Conservation (phyloP, 2,888 invertebrate species). For the Parascotia fuliginaria region DNA sequence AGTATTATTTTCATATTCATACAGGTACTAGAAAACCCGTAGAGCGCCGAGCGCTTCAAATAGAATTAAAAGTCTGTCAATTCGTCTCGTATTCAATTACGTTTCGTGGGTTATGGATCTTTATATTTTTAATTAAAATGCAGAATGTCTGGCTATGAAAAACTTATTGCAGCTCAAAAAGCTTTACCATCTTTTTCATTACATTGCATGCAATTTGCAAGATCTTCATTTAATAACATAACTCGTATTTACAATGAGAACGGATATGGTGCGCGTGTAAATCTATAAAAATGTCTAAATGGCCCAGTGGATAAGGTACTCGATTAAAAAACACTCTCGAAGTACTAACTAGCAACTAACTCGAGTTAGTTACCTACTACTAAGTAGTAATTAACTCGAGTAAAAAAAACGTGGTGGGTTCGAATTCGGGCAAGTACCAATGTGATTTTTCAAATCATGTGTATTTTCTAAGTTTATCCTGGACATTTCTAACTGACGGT, state of each 20-base stretch:
- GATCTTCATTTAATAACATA: neutral
- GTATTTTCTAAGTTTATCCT: no score
- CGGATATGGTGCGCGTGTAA: no score
- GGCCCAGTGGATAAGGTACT: no score
- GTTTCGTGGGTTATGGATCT: slow-evolving; percentile 26
- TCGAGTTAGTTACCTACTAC: no score
- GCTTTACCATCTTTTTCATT: slow-evolving; percentile 8
- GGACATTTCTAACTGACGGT: no score
- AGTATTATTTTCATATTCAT: neutral
- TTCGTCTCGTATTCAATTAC: slow-evolving; percentile 34
- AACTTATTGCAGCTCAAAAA: slow-evolving; percentile 32
- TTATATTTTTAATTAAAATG: slow-evolving; percentile 38
- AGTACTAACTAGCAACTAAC: no score
- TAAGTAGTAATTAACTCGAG: no score
- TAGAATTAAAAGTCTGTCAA: slow-evolving; percentile 38
- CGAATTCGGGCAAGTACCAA: no score
- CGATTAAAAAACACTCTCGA: no score
- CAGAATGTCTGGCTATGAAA: slow-evolving; percentile 27
- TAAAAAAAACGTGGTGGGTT: no score
- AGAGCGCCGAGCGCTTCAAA: slow-evolving; percentile 17
- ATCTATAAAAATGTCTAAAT: no score
- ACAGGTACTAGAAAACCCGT: slow-evolving; percentile 13
- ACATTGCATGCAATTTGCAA: neutral
- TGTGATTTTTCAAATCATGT: no score
- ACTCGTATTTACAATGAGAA: neutral